A percentile compares a stretch with the other conserved stretches of the same genome.
Evolutionary conservation across 2,113 vertebrate genomes (phyloP).

Genomic region (Riparia riparia): DNA sequence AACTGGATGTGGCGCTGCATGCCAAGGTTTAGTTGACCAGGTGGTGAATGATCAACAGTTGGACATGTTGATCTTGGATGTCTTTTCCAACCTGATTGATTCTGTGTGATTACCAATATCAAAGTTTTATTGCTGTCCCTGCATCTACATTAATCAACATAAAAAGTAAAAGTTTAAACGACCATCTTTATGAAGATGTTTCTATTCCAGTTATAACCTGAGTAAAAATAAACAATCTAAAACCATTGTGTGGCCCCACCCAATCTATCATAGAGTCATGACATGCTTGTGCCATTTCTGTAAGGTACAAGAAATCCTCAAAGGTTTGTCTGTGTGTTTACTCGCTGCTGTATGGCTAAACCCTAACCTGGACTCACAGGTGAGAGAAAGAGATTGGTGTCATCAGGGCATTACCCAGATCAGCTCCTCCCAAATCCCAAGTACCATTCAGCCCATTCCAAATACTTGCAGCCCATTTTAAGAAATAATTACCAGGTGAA

Average conservation of each 20-base stretch:
- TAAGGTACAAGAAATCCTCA: background rate
- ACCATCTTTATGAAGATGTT: background rate
- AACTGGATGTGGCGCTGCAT: accelerated
- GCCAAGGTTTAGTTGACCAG: background rate
- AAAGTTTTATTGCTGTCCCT: conserved; percentile 23
- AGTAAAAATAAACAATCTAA: background rate
- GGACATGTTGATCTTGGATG: background rate
- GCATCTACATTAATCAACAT: conserved; percentile 19
- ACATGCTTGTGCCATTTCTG: background rate
- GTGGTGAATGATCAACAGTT: background rate
- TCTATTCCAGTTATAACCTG: background rate
- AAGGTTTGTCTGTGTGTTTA: background rate
- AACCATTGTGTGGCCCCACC: background rate
- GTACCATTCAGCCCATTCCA: background rate
- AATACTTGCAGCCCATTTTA: background rate
- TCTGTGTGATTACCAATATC: background rate
- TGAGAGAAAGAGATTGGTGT: background rate
- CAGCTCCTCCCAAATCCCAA: background rate
- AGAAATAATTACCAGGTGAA: background rate
- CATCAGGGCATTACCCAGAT: background rate
- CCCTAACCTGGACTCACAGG: accelerated
- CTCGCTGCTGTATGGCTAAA: background rate
- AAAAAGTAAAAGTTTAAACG: background rate
- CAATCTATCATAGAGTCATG: background rate
- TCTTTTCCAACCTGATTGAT: background rate